Conservation (phyloP, 2,888 invertebrate genomes). For the Melanophora roralis region DNA sequence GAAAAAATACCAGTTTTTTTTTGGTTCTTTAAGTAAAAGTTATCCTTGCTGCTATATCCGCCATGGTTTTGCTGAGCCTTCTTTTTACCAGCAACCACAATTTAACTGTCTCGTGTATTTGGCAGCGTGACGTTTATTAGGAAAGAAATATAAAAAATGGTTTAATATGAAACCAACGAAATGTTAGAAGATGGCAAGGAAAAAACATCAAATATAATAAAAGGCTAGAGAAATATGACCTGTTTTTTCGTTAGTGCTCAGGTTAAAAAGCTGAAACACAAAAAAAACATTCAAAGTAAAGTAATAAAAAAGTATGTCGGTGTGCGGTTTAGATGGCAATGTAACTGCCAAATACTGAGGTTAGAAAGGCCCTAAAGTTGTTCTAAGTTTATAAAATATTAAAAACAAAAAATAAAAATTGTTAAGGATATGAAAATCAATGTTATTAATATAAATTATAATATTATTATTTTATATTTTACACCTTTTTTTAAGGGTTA, state of each 20-base stretch:
- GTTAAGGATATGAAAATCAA: slow-evolving; percentile 34
- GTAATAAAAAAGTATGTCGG: slow-evolving; percentile 18
- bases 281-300: not conserved
- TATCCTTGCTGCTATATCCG: slow-evolving; percentile 5
- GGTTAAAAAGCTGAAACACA: not conserved
- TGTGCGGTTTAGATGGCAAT: not conserved
- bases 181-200: not conserved
- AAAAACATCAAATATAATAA: slow-evolving; percentile 34
- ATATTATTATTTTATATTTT: slow-evolving; percentile 1
- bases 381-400: not conserved
- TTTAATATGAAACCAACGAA: slow-evolving; percentile 33
- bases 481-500: slow-evolving; percentile 7
- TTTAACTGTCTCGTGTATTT: slow-evolving; percentile 31
- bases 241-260: slow-evolving; percentile 26
- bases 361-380: not conserved
- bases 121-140: slow-evolving; percentile 52
- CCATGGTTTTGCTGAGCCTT: not conserved
- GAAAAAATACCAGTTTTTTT: not conserved
- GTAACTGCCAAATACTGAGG: slow-evolving; percentile 26
- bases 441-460: slow-evolving; percentile 36
- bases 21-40: slow-evolving; percentile 23
- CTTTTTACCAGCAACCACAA: not conserved
- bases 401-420: not conserved
- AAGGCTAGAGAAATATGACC: slow-evolving; percentile 42
- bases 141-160: slow-evolving; percentile 42